Conservation (phyloP, 2,113 vertebrate genomes). For the Seriola quinqueradiata region DNA sequence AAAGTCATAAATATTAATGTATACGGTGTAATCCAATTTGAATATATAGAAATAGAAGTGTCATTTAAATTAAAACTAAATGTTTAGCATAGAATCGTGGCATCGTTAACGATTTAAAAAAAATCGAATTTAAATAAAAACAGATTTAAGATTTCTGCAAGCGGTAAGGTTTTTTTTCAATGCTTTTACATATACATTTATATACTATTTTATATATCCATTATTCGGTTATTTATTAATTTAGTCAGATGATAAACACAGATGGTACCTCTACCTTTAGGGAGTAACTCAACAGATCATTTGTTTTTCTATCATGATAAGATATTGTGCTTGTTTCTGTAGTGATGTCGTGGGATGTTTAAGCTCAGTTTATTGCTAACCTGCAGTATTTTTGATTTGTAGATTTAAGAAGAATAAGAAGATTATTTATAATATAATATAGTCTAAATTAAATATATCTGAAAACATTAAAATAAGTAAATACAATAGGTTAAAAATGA, state of each 20-base stretch:
- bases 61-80: background rate
- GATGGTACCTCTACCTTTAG: background rate
- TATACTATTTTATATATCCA: background rate
- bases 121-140: background rate
- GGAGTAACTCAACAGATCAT: too few species aligned
- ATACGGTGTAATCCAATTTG: background rate
- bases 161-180: background rate
- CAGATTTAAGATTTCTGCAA: background rate
- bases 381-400: background rate
- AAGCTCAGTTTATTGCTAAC: background rate
- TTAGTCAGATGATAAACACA: background rate
- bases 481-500: background rate
- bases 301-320: background rate
- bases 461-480: background rate
- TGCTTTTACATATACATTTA: background rate
- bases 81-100: background rate
- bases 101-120: background rate
- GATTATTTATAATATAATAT: background rate
- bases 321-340: background rate
- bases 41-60: background rate
- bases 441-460: background rate
- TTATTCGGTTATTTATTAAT: background rate
- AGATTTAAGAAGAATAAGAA: background rate
- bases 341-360: background rate
- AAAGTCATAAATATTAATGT: background rate